Conservation (phyloP, 2,888 invertebrate genomes). For the Pinctada fucata region DNA sequence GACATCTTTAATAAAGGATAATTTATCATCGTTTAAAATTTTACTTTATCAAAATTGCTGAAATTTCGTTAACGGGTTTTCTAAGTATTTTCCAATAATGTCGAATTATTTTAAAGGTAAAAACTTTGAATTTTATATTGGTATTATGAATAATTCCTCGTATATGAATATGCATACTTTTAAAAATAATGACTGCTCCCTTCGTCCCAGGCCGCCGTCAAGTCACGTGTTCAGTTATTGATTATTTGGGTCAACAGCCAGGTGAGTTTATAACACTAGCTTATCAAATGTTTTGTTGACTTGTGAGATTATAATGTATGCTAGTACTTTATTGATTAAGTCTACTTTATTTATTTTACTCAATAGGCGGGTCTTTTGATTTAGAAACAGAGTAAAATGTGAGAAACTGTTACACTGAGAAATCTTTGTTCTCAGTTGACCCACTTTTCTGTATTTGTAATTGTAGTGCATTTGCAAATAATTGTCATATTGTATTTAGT, state of each 20-base stretch:
- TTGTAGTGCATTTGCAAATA: background rate
- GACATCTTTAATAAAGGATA: slow-evolving; percentile 20
- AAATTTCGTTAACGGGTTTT: too few species aligned
- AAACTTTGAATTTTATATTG: too few species aligned
- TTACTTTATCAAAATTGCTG: background rate
- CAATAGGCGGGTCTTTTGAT: slow-evolving; percentile 32
- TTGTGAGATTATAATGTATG: slow-evolving; percentile 19
- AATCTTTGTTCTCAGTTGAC: too few species aligned
- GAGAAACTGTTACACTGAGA: background rate
- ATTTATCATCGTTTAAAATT: background rate
- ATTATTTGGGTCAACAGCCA: slow-evolving; percentile 34
- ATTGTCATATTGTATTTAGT: background rate
- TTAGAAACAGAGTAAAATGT: slow-evolving; percentile 5
- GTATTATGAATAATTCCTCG: too few species aligned
- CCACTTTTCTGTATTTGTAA: background rate
- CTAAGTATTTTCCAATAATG: too few species aligned
- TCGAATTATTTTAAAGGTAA: too few species aligned
- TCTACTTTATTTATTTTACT: slow-evolving; percentile 10
- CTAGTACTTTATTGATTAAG: slow-evolving; percentile 29
- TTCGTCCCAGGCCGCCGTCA: background rate
- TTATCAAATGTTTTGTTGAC: slow-evolving; percentile 37
- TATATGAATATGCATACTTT: too few species aligned
- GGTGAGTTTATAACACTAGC: slow-evolving; percentile 22
- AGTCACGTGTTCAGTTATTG: slow-evolving; percentile 27
- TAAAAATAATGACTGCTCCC: slow-evolving; percentile 9